Conservation (phyloP, 2,113 vertebrate genomes). For the Geococcyx californianus region DNA sequence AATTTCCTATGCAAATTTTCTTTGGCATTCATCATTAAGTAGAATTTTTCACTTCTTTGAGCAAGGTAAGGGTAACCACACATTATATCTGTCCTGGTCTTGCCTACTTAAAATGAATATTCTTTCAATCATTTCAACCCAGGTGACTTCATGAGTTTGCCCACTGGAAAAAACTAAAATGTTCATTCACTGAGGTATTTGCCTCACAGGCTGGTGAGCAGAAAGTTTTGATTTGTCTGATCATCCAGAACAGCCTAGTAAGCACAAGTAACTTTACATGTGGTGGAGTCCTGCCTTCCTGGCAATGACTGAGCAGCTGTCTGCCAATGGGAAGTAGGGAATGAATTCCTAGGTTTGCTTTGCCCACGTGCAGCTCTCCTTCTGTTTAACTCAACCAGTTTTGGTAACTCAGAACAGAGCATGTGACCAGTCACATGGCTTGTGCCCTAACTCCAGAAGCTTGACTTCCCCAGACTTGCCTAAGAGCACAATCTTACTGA, state of each 20-base stretch:
- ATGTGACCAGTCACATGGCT: background rate
- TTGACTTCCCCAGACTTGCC: background rate
- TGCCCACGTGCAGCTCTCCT: background rate
- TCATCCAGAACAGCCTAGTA: background rate
- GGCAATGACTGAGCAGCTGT: background rate
- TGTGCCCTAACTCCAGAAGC: background rate
- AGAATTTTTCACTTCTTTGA: background rate
- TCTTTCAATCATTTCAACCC: background rate
- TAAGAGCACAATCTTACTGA: background rate
- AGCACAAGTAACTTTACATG: accelerated
- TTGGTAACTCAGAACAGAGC: background rate
- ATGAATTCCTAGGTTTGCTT: background rate
- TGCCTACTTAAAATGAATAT: background rate
- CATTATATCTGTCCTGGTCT: accelerated
- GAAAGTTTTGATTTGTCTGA: background rate
- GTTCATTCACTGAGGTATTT: background rate
- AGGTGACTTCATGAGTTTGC: background rate
- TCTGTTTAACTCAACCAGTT: no score
- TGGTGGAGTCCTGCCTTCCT: background rate
- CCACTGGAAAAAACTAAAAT: background rate
- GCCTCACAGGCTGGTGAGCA: background rate
- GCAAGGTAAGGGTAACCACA: background rate
- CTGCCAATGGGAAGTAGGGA: background rate
- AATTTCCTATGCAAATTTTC: background rate
- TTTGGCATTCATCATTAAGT: background rate